phyloP scores from a whole-genome alignment of 2,113 vertebrate genomes.

The Mobula birostris region DNA sequence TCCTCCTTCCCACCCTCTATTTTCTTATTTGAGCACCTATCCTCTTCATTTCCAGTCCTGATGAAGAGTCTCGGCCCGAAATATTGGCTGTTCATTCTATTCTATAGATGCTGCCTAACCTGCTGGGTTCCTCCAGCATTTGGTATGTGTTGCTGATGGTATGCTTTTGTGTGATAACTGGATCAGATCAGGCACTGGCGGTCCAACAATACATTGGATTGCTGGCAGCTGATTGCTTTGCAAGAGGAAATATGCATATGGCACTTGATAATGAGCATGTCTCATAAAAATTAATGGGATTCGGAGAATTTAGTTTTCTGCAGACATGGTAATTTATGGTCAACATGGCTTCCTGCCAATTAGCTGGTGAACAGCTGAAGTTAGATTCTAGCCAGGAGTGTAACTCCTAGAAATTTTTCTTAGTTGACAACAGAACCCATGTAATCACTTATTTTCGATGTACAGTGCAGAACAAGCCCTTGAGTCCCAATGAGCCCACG shows the following conservation, averaged over 20 bases:
- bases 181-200: not conserved
- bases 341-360: not conserved
- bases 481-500: no score
- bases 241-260: not conserved
- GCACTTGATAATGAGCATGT: not conserved
- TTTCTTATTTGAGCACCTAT: no score
- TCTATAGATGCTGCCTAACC: no score
- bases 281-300: conserved; percentile 28
- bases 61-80: no score
- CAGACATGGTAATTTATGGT: not conserved
- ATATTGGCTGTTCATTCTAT: no score
- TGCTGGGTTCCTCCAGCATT: no score
- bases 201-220: not conserved
- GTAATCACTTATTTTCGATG: not conserved
- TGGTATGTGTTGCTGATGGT: not conserved
- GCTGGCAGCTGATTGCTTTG: not conserved
- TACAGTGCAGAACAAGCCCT: no score
- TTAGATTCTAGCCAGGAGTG: not conserved
- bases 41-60: no score
- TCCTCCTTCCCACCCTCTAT: no score
- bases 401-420: not conserved
- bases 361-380: not conserved
- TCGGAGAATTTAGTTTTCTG: not conserved
- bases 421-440: not conserved
- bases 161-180: not conserved